Evolutionary conservation across 2,888 invertebrate genomes (phyloP).

Genomic region (Aleiodes alternator): DNA sequence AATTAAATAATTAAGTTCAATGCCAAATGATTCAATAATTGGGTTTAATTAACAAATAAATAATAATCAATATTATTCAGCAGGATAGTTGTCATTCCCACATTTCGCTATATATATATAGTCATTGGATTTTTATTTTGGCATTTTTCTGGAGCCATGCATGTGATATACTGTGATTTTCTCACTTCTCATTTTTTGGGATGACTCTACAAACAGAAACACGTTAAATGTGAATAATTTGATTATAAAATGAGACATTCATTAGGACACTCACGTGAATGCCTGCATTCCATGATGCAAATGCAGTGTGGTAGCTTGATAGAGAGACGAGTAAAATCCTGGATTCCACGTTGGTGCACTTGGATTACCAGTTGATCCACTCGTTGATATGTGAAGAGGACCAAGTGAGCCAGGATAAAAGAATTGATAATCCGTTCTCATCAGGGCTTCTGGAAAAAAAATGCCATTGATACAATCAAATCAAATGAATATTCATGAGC

Average conservation of each 20-base stretch:
- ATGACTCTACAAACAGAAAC: too few species aligned
- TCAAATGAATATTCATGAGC: slow-evolving; percentile 5
- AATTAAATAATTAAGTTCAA: too few species aligned
- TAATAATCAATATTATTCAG: too few species aligned
- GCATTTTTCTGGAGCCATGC: too few species aligned
- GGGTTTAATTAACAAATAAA: too few species aligned
- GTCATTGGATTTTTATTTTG: too few species aligned
- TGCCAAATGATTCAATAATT: too few species aligned
- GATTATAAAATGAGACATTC: slow-evolving; percentile 48
- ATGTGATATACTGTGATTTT: too few species aligned
- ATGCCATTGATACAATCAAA: slow-evolving; percentile 16
- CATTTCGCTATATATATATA: too few species aligned
- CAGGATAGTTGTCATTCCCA: too few species aligned
- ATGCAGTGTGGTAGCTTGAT: slow-evolving; percentile 70
- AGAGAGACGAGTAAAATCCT: slow-evolving; percentile 72
- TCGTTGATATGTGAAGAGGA: slow-evolving; percentile 70
- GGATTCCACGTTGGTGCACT: slow-evolving; percentile 71
- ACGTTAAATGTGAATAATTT: slow-evolving; percentile 8
- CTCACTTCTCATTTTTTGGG: too few species aligned
- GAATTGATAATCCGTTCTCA: slow-evolving; percentile 72
- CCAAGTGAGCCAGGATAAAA: slow-evolving; percentile 73
- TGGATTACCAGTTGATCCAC: slow-evolving; percentile 59
- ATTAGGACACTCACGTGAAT: slow-evolving; percentile 64
- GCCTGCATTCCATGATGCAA: slow-evolving; percentile 71
- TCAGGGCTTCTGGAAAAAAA: slow-evolving; percentile 66